A percentile compares a stretch with the other conserved stretches of the same genome.
Conservation (phyloP, 2,888 invertebrate genomes). For the Drosophila anomelani region DNA sequence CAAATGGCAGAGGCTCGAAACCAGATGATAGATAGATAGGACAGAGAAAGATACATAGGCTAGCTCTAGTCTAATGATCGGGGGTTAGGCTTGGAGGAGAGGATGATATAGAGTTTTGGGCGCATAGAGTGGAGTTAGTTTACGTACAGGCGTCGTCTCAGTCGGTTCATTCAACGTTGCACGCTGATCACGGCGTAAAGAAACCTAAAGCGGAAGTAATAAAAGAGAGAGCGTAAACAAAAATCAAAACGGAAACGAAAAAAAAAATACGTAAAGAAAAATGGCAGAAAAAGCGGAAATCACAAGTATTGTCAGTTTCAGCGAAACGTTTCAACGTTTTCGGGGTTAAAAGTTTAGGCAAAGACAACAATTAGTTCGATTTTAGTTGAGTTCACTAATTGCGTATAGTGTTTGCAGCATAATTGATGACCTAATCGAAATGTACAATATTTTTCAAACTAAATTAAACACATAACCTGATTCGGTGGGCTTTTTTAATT, state of each 20-base stretch:
- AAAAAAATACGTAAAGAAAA: constrained; percentile 86
- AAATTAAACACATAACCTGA: background rate
- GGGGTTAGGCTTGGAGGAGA: constrained; percentile 21
- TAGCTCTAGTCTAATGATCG: constrained; percentile 58
- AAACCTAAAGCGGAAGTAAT: constrained; percentile 86
- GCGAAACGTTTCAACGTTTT: constrained; percentile 2
- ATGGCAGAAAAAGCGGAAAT: constrained; percentile 65
- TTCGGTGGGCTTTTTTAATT: background rate
- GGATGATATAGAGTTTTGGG: constrained; percentile 38
- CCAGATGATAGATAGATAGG: constrained; percentile 33
- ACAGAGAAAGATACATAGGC: constrained; percentile 41
- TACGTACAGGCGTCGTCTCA: constrained; percentile 85
- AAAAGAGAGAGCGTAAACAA: constrained; percentile 78
- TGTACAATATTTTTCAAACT: background rate
- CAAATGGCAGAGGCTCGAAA: constrained; percentile 37
- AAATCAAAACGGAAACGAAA: constrained; percentile 85
- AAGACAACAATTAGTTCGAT: constrained; percentile 38
- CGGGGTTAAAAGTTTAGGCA: constrained; percentile 26
- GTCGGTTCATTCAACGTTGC: constrained; percentile 83
- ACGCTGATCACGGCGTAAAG: constrained; percentile 87
- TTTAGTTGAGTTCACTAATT: constrained; percentile 33
- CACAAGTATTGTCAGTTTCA: constrained; percentile 39
- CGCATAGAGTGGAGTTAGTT: constrained; percentile 75
- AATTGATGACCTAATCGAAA: background rate
- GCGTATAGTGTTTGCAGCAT: constrained; percentile 25